Evolutionary conservation across 2,888 invertebrate genomes (phyloP), one percentile per base, ranked within the genome.

Genomic region (Drosophila prolongata): DNA sequence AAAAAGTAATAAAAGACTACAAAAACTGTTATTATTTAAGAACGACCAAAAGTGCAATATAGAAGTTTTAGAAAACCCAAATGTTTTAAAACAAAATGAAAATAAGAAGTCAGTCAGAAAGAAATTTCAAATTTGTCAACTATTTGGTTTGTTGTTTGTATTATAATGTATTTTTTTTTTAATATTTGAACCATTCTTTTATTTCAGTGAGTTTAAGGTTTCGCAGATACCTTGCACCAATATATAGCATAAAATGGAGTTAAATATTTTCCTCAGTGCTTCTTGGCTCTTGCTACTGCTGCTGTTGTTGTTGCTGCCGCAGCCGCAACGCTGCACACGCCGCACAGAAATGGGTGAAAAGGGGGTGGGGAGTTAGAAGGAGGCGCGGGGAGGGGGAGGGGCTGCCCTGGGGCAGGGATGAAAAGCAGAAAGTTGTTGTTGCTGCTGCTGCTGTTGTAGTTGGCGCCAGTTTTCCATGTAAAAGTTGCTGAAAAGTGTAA

Each of bases 401-500:
- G 47, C 42, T 56, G 70, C 43, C 71, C 66, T 55, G 56, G 47
- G 73, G 74, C 73, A 73, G 78, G 69, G 76, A 74, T 82, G 77
- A 77, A 82, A 82, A 78, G 56, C n/a, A 46, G 56, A 82, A 82
- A 76, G 53, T 16, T 49, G 56, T n/a, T 69, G 53, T n/a, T 64
- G 61, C 13, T 68, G 53, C 4, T 76, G 62, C 50, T 71, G 70
- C 35, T 76, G 70, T 79, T 82, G 78, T 83, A 80, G 86, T 80
- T 83, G 82, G 86, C 82, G 82, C 81, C 81, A 76, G 79, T 79
- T 76, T 79, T 74, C 77, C 79, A 80, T 64, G 78, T 85, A 82
- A 83, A 85, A 83, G 80, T 85, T 83, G 78, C 78, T 83, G 83
- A 83, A 83, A 83, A 83, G 83, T 83, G 86, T 83, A 83, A 86